Conservation (phyloP, 1,140 invertebrate genomes). For the Lerema accius region DNA sequence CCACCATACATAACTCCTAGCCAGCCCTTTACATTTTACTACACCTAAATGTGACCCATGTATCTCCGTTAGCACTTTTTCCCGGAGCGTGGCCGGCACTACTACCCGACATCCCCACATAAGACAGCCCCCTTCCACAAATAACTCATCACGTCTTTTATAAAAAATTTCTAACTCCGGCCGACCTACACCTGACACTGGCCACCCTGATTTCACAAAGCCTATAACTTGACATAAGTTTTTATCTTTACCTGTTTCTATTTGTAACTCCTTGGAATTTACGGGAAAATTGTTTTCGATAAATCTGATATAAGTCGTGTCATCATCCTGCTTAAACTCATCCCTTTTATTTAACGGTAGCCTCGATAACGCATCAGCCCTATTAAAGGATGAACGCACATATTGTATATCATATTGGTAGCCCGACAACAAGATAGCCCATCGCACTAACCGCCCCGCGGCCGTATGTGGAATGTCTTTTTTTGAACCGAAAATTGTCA, state of each 20-base stretch:
- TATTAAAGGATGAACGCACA: conserved; percentile 12
- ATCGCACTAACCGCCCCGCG: conserved; percentile 16
- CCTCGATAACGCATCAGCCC: conserved; percentile 11
- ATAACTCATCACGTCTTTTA: conserved; percentile 20
- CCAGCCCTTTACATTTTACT: conserved; percentile 23
- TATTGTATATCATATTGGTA: conserved; percentile 20
- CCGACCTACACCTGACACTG: not conserved
- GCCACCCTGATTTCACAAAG: conserved; percentile 12
- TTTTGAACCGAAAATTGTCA: conserved; percentile 17
- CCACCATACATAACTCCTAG: conserved; percentile 11
- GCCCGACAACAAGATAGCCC: conserved; percentile 21
- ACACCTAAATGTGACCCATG: conserved; percentile 26
- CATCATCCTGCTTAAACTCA: not conserved
- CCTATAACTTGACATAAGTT: conserved; percentile 1
- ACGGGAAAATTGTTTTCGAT: conserved; percentile 26
- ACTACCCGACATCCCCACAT: conserved; percentile 24
- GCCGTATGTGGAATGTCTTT: conserved; percentile 20
- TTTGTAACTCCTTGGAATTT: conserved; percentile 6
- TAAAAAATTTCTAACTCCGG: conserved; percentile 11
- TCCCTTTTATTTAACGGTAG: conserved; percentile 7
- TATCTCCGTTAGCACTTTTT: not conserved
- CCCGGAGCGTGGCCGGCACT: not conserved
- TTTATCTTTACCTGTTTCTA: conserved; percentile 12
- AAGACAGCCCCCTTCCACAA: conserved; percentile 15
- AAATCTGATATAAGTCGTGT: conserved; percentile 9